phyloP scores from a whole-genome alignment of 2,888 invertebrate species.

The Eupithecia centaureata region DNA sequence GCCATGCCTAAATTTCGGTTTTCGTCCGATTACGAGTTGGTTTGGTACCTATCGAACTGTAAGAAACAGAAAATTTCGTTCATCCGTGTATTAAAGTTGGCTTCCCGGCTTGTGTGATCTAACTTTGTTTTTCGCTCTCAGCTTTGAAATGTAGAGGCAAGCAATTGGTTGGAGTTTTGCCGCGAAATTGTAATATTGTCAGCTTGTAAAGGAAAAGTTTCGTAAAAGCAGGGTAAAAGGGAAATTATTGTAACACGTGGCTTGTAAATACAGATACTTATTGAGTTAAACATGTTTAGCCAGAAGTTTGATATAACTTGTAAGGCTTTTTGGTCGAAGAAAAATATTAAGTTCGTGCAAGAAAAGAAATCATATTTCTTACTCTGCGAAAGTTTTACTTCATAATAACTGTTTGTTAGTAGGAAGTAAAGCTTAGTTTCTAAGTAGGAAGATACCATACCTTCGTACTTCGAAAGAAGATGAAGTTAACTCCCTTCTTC shows the following conservation, averaged over 20 bases:
- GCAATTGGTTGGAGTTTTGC: slow-evolving; percentile 23
- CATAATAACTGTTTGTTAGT: no score
- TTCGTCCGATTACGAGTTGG: neutral
- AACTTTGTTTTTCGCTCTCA: slow-evolving; percentile 2
- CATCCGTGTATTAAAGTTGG: neutral
- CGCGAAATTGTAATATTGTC: slow-evolving; percentile 28
- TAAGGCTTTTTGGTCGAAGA: neutral
- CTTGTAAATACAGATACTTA: slow-evolving; percentile 29
- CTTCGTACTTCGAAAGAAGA: neutral
- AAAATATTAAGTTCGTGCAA: neutral
- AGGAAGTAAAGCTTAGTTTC: no score
- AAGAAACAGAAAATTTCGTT: neutral
- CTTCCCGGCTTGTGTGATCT: neutral
- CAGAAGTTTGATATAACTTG: slow-evolving; percentile 5
- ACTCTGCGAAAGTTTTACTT: no score
- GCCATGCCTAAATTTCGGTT: neutral
- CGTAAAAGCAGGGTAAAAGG: slow-evolving; percentile 23
- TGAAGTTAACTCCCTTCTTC: no score
- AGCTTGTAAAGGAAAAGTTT: slow-evolving; percentile 26
- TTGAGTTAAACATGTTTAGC: slow-evolving; percentile 19
- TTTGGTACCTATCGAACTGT: neutral
- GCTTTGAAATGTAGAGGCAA: slow-evolving; percentile 19
- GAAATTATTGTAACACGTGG: slow-evolving; percentile 27
- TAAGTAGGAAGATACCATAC: no score
- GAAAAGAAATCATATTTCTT: neutral